Conservation (phyloP, 2,888 invertebrate genomes). For the Masnerella sp. region DNA sequence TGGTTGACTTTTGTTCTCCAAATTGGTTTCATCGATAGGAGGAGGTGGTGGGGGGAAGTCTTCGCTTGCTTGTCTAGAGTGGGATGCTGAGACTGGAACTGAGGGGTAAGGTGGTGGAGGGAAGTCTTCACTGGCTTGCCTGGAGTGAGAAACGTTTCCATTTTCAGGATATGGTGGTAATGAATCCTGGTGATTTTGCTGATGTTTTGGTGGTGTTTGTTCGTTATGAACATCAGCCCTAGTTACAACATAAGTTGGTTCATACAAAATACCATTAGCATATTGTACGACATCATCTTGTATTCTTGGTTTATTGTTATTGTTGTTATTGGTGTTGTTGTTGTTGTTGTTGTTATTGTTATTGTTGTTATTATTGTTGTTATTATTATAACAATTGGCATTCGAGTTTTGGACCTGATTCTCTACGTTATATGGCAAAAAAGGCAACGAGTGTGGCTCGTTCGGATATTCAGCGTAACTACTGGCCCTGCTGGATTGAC, state of each 20-base stretch:
- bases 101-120: conserved; percentile 88
- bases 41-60: conserved; percentile 95
- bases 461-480: conserved; percentile 72
- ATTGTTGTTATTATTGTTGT: too few species aligned
- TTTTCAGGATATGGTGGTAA: conserved; percentile 78
- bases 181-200: conserved; percentile 65
- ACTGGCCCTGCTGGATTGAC: conserved; percentile 60
- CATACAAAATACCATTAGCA: conserved; percentile 77
- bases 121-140: conserved; percentile 79
- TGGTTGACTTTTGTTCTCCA: conserved; percentile 38
- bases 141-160: conserved; percentile 77
- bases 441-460: conserved; percentile 83
- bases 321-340: too few species aligned
- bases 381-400: too few species aligned
- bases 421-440: conserved; percentile 78
- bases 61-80: conserved; percentile 91
- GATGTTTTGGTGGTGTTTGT: conserved; percentile 80
- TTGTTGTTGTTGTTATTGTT: too few species aligned
- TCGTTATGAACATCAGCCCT: conserved; percentile 92
- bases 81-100: conserved; percentile 84
- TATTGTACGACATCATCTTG: conserved; percentile 78
- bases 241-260: conserved; percentile 82
- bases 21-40: conserved; percentile 82
- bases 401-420: too few species aligned
- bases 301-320: conserved; percentile 71